Conservation (phyloP, 2,797 vertebrate species). For the Hafferia zeledoni region DNA sequence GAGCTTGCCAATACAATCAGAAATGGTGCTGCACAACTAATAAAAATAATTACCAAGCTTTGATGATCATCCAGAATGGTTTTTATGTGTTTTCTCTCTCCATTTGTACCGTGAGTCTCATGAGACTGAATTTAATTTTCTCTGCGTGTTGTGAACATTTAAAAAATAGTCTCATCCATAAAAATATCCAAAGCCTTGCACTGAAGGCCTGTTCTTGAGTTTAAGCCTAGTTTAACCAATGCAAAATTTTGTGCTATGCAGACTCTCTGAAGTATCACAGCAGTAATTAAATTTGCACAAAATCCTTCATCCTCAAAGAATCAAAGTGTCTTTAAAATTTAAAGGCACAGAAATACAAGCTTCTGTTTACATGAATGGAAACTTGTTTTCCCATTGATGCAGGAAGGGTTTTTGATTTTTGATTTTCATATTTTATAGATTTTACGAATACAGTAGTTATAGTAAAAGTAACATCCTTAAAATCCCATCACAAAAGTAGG, state of each 20-base stretch:
- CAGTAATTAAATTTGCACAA: neutral
- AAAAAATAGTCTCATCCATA: neutral
- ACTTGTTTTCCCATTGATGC: neutral
- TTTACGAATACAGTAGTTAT: too few relatives aligned
- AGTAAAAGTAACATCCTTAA: neutral
- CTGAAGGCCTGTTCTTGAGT: neutral
- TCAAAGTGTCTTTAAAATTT: neutral
- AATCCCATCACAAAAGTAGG: neutral
- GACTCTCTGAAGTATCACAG: neutral
- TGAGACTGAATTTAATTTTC: neutral
- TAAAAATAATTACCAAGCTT: constrained; percentile 47
- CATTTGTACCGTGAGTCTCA: neutral
- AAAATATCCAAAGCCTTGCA: neutral
- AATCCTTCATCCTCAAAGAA: neutral
- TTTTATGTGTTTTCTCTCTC: constrained; percentile 23
- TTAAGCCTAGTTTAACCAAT: neutral
- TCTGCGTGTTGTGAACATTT: neutral
- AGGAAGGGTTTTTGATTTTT: too few relatives aligned
- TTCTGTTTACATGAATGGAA: neutral
- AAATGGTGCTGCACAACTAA: constrained; percentile 26
- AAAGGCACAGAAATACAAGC: neutral
- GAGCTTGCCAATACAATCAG: constrained; percentile 27
- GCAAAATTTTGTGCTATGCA: neutral
- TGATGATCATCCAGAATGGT: neutral
- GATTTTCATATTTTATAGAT: too few relatives aligned